Conservation (phyloP, 2,888 invertebrate genomes). For the Apocheima hispidaria region DNA sequence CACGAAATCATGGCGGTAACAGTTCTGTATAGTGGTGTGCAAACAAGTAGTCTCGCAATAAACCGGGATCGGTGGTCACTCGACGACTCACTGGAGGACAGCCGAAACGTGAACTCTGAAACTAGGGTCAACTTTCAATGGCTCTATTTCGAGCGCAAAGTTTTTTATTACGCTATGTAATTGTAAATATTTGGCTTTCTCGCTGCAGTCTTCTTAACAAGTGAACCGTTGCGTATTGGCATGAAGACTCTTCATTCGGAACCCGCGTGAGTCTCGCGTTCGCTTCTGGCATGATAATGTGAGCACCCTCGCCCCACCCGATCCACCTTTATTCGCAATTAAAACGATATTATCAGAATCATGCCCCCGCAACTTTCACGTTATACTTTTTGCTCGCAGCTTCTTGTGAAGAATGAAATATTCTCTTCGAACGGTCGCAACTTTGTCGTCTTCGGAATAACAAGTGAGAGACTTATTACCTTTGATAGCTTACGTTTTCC, state of each 20-base stretch:
- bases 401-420: conserved; percentile 29
- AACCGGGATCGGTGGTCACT: conserved; percentile 70
- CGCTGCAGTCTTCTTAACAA: conserved; percentile 74
- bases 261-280: conserved; percentile 59
- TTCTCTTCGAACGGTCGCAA: conserved; percentile 26
- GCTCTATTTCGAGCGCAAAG: conserved; percentile 72
- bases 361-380: conserved; percentile 64
- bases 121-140: conserved; percentile 62
- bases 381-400: conserved; percentile 49
- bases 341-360: conserved; percentile 76
- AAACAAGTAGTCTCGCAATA: conserved; percentile 75
- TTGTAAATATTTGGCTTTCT: conserved; percentile 76
- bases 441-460: conserved; percentile 40
- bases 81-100: conserved; percentile 66
- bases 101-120: conserved; percentile 58
- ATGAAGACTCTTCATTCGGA: conserved; percentile 64
- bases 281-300: conserved; percentile 70
- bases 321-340: conserved; percentile 71
- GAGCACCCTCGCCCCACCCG: conserved; percentile 45
- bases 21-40: conserved; percentile 74
- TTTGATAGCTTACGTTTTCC: conserved; percentile 36
- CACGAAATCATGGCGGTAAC: conserved; percentile 71
- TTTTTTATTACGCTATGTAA: conserved; percentile 75
- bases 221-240: conserved; percentile 73
- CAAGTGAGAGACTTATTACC: conserved; percentile 42